Evolutionary conservation across 2,113 vertebrate genomes (phyloP).

Genomic region (Oncorhynchus clarkii): DNA sequence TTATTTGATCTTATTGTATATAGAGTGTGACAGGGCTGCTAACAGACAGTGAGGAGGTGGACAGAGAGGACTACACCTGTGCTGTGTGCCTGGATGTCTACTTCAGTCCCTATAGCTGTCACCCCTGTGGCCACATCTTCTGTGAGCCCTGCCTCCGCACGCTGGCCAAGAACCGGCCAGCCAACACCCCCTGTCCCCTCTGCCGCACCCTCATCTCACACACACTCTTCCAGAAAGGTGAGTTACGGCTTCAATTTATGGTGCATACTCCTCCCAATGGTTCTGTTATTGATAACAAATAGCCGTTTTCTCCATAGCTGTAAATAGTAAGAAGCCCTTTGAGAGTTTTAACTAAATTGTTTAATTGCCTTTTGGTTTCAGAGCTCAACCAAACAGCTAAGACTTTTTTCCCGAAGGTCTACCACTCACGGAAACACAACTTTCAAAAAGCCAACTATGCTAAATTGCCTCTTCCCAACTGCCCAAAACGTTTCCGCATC

Average conservation of each 20-base stretch:
- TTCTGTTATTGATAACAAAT: not conserved
- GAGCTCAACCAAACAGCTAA: constrained; percentile 63
- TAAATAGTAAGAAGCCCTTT: not conserved
- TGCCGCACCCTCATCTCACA: constrained; percentile 84
- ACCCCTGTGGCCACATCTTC: constrained; percentile 90
- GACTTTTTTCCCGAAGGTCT: constrained; percentile 63
- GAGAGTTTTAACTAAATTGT: not conserved
- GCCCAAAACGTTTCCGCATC: constrained; percentile 36
- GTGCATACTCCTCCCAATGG: not conserved
- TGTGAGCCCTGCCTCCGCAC: constrained; percentile 92
- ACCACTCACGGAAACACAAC: constrained; percentile 51
- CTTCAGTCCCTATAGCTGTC: constrained; percentile 90
- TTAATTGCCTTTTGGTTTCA: constrained; percentile 36
- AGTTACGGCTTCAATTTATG: not conserved
- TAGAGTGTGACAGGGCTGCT: constrained; percentile 23
- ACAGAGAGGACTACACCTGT: constrained; percentile 82
- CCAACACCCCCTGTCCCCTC: constrained; percentile 84
- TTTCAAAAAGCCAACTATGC: constrained; percentile 60
- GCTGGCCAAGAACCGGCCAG: constrained; percentile 82
- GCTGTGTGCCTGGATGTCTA: constrained; percentile 91
- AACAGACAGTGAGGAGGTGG: constrained; percentile 53
- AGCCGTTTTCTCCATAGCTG: too few relatives aligned
- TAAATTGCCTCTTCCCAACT: constrained; percentile 69
- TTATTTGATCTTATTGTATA: constrained; percentile 15
- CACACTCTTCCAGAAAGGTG: constrained; percentile 86